Percentiles rank a stretch among this genome's conserved stretches.
Conservation (phyloP, 2,113 vertebrate genomes). For the Perca flavescens region DNA sequence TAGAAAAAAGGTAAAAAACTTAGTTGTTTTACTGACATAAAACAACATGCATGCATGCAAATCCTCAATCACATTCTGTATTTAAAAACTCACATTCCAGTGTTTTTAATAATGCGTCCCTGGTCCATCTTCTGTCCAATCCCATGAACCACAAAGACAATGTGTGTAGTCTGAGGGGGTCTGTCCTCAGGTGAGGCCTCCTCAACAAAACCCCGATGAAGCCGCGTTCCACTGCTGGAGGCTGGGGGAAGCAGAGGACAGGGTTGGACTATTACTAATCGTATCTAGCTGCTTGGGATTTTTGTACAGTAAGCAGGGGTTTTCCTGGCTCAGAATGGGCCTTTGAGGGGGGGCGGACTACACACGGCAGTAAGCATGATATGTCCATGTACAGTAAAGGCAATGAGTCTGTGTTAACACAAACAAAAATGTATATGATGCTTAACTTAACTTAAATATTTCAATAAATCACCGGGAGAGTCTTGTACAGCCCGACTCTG, state of each 20-base stretch:
- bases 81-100: conserved; percentile 91
- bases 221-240: conserved; percentile 97
- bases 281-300: not conserved
- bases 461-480: too few relatives aligned
- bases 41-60: not conserved
- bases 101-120: conserved; percentile 99
- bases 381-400: too few relatives aligned
- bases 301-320: not conserved
- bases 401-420: too few relatives aligned
- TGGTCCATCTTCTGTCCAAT: conserved; percentile 99
- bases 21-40: not conserved
- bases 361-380: too few relatives aligned
- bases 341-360: too few relatives aligned
- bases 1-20: not conserved
- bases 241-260: conserved; percentile 79
- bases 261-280: not conserved
- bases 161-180: conserved; percentile 93
- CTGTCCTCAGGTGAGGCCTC: conserved; percentile 96
- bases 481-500: too few relatives aligned
- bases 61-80: not conserved
- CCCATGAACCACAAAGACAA: conserved; percentile 98
- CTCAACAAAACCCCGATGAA: conserved; percentile 96
- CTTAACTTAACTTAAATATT: too few relatives aligned
- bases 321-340: too few relatives aligned
- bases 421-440: too few relatives aligned